phyloP scores from a whole-genome alignment of 2,797 vertebrate species.

The Enteromius mattozi region DNA sequence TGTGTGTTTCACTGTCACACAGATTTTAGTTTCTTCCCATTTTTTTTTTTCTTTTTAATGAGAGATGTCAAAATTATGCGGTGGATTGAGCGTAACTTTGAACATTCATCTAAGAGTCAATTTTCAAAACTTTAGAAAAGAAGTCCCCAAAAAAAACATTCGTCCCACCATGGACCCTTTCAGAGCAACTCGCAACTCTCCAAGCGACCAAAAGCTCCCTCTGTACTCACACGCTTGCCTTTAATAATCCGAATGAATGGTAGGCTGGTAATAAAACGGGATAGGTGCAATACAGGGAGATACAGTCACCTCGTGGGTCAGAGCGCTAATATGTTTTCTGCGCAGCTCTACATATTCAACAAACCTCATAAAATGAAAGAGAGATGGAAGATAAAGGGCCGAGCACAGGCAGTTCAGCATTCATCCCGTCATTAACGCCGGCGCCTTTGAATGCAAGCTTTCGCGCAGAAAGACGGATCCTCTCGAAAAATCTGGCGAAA shows the following conservation, averaged over 20 bases:
- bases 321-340: slow-evolving; percentile 53
- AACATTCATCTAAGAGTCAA: neutral
- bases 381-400: slow-evolving; percentile 29
- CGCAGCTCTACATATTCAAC: slow-evolving; percentile 59
- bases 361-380: slow-evolving; percentile 52
- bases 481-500: slow-evolving; percentile 54
- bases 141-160: neutral
- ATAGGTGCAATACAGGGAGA: slow-evolving; percentile 48
- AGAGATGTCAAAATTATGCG: neutral
- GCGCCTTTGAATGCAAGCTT: slow-evolving; percentile 56
- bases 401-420: slow-evolving; percentile 54
- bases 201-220: slow-evolving; percentile 20
- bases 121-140: neutral
- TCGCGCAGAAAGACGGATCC: slow-evolving; percentile 52
- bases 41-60: neutral
- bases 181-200: slow-evolving; percentile 31
- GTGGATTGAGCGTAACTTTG: neutral
- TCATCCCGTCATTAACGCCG: slow-evolving; percentile 56
- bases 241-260: slow-evolving; percentile 57
- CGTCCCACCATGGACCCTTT: neutral
- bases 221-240: slow-evolving; percentile 33
- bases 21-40: neutral
- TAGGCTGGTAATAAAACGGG: slow-evolving; percentile 51
- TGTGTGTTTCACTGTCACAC: neutral
- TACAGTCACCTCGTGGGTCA: slow-evolving; percentile 54